Conservation (phyloP, 2,797 vertebrate species). For the Dermochelys coriacea region DNA sequence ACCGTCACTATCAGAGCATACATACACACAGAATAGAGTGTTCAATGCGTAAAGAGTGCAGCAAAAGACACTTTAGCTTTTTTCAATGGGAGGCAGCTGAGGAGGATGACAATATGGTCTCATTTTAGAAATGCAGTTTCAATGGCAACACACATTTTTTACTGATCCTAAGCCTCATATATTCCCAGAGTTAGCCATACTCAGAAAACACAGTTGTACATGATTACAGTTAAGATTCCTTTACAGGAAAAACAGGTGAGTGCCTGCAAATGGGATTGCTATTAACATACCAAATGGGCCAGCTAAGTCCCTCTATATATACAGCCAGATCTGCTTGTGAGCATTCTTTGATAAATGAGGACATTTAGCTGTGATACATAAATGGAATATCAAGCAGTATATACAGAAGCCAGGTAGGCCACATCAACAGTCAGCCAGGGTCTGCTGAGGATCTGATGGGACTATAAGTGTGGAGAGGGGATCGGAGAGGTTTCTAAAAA, state of each 20-base stretch:
- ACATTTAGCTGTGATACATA: background rate
- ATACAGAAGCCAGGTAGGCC: background rate
- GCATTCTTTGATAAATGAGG: background rate
- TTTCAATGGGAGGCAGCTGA: background rate
- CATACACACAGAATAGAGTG: background rate
- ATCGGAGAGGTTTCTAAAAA: background rate
- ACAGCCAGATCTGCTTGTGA: background rate
- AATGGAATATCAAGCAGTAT: accelerated
- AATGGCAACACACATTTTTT: background rate
- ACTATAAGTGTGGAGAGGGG: background rate
- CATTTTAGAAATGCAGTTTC: constrained; percentile 16
- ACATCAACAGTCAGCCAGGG: background rate
- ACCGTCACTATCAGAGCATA: background rate
- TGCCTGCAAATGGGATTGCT: background rate
- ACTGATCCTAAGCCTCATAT: background rate
- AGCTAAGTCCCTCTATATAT: background rate
- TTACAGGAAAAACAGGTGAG: background rate
- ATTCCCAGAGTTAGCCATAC: background rate
- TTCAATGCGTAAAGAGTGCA: background rate
- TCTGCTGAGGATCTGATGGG: background rate
- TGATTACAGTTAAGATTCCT: background rate
- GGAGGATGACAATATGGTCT: background rate
- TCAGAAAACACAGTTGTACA: background rate
- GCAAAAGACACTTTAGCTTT: background rate
- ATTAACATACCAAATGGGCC: background rate